These are phyloP conservation scores for Aphelocoma californica DNA, from an alignment of 2,797 vertebrate species.

Conservation along the genomic window DNA sequence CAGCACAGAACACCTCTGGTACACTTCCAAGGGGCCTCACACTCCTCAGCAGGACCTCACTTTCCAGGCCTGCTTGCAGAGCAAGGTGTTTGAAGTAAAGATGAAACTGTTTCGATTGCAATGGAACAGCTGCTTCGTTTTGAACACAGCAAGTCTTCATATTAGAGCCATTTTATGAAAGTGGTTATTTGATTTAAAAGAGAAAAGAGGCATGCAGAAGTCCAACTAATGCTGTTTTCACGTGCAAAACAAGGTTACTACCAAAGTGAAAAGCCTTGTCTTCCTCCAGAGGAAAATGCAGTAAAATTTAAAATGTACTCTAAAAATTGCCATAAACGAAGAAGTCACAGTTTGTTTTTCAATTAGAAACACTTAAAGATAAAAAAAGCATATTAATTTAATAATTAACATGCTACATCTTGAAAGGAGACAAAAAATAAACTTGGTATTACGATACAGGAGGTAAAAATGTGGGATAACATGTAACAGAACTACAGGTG, in stretches of 20 bases:
- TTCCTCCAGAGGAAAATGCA: conserved; percentile 36
- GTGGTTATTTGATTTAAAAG: background rate
- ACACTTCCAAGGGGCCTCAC: fast-evolving
- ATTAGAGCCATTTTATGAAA: background rate
- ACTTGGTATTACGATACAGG: background rate
- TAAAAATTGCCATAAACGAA: background rate
- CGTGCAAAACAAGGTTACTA: background rate
- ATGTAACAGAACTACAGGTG: conserved; percentile 57
- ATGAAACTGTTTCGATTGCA: background rate
- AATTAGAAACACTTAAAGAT: background rate
- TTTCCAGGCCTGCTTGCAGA: background rate
- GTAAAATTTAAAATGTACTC: conserved; percentile 19
- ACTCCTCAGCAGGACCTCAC: background rate
- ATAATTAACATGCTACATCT: background rate
- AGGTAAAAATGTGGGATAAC: conserved; percentile 6
- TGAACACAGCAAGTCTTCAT: background rate
- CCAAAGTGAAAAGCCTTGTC: background rate
- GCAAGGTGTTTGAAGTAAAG: background rate
- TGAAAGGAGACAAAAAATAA: background rate
- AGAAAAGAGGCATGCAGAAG: background rate
- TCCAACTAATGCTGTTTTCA: background rate
- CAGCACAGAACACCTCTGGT: background rate
- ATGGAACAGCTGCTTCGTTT: background rate
- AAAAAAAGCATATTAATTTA: background rate
- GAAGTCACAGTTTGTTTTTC: background rate